Base-by-base conservation (phyloP, 2,888 invertebrate genomes). In the Salpingus planirostris region DNA sequence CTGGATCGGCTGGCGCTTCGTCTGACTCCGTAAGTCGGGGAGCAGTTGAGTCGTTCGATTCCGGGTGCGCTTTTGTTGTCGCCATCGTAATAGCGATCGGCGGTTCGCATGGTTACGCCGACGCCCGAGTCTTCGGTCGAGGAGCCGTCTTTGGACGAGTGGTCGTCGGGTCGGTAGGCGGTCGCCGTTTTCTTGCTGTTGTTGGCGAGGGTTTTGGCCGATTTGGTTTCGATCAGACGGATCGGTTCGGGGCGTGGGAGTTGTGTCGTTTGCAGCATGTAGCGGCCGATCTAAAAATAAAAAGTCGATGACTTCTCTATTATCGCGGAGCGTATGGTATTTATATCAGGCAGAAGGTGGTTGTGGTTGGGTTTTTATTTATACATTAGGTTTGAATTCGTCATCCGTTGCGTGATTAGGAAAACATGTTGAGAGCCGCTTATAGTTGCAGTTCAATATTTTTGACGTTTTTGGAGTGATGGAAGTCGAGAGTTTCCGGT, bases 201-300 rank as follows among this genome's bases (percentile, higher is more conserved):
- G 56, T 86, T 86, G 18, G 77, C 80, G 27, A 70, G 65, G 32
- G 79, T 80, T 58, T 86, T 86, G 28, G 79, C 80, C 27, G 73
- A 71, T 64, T 86, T 86, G 3, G 77, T 69, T 64, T 73, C 81
- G 47, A 68, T 69, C 40, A 68, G 65, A 56, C 71, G 74, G 42
- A 70, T 70, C 21, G 79, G 74, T 62, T 86, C 85, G 1, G 85
- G 85, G 37, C 74, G 67, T 0, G 87, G 87, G 44, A 87, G 65
- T 53, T 83, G 81, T 33, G 78, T 80, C 15, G 80, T 77, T 47
- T 79, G 79, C 29, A 80, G 56, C 2, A 78, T 78, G 44, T 72
- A 80, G 60, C 78, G 82, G 26, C 65, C 62, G 1, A 63, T 50
- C 33, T 65, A 57, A 36, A 62, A 57, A n/a, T 59, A 57, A 27